A percentile compares a stretch with the other conserved stretches of the same genome.
These are phyloP conservation scores for Porites evermanni DNA, from an alignment of 92 coral and sea anemone species.

Conservation along the genomic window DNA sequence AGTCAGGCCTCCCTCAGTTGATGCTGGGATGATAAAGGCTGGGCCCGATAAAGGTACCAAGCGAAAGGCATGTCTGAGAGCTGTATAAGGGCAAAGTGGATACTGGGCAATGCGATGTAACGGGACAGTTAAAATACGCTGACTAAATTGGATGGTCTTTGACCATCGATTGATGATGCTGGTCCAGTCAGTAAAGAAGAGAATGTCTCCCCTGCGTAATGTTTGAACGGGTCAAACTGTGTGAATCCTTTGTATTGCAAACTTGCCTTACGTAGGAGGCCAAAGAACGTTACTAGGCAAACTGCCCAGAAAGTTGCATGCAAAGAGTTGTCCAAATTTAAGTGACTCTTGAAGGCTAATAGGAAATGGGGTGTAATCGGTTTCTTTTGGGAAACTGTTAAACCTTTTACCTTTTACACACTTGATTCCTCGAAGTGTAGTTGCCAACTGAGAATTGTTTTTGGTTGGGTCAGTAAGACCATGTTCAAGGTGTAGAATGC, in stretches of 20 bases:
- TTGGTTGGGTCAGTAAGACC: slow-evolving; percentile 43
- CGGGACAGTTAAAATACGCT: no score
- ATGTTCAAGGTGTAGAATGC: slow-evolving; percentile 51
- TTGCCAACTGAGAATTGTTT: slow-evolving; percentile 44
- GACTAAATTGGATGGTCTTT: not conserved
- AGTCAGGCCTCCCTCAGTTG: no score
- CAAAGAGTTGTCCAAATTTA: slow-evolving; percentile 7
- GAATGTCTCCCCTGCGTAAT: not conserved
- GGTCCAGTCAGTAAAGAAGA: not conserved
- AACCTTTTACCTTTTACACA: no score
- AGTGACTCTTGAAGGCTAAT: slow-evolving; percentile 1
- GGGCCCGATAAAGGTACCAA: no score
- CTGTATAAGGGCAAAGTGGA: no score
- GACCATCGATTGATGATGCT: no score
- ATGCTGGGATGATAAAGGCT: no score
- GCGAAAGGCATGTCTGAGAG: no score
- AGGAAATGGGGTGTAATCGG: slow-evolving; percentile 21
- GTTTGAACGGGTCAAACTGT: not conserved
- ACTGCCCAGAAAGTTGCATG: slow-evolving; percentile 26
- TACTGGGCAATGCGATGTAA: no score
- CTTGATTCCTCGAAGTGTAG: slow-evolving; percentile 13
- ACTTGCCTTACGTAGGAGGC: slow-evolving; percentile 23
- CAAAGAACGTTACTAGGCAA: slow-evolving; percentile 13
- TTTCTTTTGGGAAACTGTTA: slow-evolving; percentile 32
- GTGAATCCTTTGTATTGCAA: not conserved